Conservation (phyloP, 2,888 invertebrate genomes). For the Leptopterna dolabrata region DNA sequence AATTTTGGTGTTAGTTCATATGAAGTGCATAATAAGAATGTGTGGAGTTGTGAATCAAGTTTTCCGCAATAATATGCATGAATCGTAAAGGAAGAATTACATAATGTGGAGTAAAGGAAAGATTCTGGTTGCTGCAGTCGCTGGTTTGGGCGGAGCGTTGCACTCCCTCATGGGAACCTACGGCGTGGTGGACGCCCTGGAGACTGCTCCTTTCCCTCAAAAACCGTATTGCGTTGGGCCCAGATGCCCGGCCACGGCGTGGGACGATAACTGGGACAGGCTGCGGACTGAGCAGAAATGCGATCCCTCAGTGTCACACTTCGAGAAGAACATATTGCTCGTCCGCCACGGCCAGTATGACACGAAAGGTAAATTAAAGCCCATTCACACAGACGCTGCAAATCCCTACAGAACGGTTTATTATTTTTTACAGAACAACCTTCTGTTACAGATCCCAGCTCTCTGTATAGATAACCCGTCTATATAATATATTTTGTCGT, state of each 20-base stretch:
- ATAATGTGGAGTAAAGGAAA: not conserved
- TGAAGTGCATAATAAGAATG: too few relatives aligned
- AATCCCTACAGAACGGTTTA: too few relatives aligned
- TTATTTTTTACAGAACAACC: too few relatives aligned
- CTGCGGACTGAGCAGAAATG: not conserved
- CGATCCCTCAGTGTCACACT: not conserved
- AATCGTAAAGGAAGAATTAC: too few relatives aligned
- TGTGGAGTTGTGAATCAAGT: too few relatives aligned
- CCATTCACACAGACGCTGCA: too few relatives aligned
- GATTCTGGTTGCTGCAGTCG: not conserved
- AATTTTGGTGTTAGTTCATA: too few relatives aligned
- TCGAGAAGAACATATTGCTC: not conserved
- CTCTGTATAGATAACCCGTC: too few relatives aligned
- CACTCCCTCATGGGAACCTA: not conserved
- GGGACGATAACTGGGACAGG: constrained; percentile 20
- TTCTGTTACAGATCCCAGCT: too few relatives aligned
- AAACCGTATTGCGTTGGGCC: not conserved
- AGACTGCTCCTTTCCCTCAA: not conserved
- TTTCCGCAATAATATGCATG: too few relatives aligned
- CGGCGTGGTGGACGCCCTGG: not conserved
- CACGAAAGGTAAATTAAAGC: not conserved
- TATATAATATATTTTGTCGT: too few relatives aligned
- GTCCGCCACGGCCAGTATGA: not conserved
- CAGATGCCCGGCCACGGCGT: not conserved
- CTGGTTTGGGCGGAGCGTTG: not conserved